These are phyloP conservation scores for Arvicanthis niloticus DNA, from an alignment of 2,113 vertebrate genomes.

Conservation along the genomic window DNA sequence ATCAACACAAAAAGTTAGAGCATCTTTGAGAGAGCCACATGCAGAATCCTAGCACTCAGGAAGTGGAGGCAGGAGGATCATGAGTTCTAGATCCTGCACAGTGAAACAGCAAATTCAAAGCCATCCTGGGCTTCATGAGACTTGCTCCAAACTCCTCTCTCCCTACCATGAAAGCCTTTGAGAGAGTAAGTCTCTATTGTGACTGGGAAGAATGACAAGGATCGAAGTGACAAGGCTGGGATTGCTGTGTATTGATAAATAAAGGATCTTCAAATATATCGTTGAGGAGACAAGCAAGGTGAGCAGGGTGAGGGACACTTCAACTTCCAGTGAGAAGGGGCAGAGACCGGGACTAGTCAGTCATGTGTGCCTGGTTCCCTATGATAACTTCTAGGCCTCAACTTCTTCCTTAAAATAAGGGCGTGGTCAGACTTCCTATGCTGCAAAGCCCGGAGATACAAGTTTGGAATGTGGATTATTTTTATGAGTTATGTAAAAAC, in stretches of 20 bases:
- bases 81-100: neutral
- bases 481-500: neutral
- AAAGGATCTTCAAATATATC: neutral
- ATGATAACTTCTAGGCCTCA: neutral
- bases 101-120: neutral
- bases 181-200: conserved; percentile 1
- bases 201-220: neutral
- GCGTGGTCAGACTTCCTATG: neutral
- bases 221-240: neutral
- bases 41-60: neutral
- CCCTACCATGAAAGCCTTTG: neutral
- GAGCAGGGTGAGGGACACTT: neutral
- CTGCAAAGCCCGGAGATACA: neutral
- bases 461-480: neutral
- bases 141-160: neutral
- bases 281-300: neutral
- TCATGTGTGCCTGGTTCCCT: neutral
- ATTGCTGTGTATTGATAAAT: neutral
- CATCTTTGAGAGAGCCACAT: neutral
- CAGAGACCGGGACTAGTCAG: neutral
- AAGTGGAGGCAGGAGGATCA: neutral
- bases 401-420: conserved; percentile 31
- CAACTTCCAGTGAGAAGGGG: neutral
- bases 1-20: neutral
- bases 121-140: neutral